These are phyloP conservation scores for Oscheius onirici DNA, from an alignment of 2,888 invertebrate species.

Conservation along the genomic window DNA sequence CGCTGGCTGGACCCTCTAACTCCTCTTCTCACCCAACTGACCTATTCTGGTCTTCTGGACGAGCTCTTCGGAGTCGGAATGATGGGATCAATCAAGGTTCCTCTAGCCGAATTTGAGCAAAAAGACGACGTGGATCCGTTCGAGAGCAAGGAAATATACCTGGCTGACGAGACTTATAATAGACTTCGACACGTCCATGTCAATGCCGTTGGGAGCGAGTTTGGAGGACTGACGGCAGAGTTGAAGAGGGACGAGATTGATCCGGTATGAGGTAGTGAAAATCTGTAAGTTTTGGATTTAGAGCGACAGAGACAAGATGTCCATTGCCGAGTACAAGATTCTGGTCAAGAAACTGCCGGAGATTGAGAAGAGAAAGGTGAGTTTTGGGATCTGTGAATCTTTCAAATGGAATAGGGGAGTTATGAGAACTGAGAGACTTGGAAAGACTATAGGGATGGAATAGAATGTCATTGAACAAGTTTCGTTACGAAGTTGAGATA, in stretches of 20 bases:
- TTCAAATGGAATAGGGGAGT: not conserved
- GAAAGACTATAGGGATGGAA: no score
- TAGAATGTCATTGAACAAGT: no score
- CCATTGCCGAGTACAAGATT: slow-evolving; percentile 55
- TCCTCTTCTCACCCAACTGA: slow-evolving; percentile 90
- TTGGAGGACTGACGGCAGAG: slow-evolving; percentile 55
- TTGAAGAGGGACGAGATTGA: slow-evolving; percentile 49
- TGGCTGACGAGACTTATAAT: slow-evolving; percentile 60
- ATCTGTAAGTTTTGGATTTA: not conserved
- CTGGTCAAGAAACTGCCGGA: slow-evolving; percentile 57
- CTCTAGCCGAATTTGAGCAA: slow-evolving; percentile 39
- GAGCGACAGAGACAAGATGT: slow-evolving; percentile 48
- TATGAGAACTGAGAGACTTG: no score
- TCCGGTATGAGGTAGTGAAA: slow-evolving; percentile 21
- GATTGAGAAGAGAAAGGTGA: slow-evolving; percentile 52
- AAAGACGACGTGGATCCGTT: slow-evolving; percentile 44
- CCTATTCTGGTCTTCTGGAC: slow-evolving; percentile 96
- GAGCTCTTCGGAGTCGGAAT: slow-evolving; percentile 52
- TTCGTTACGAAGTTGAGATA: no score
- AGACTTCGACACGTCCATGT: slow-evolving; percentile 57
- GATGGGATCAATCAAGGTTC: slow-evolving; percentile 53
- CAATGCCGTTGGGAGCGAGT: slow-evolving; percentile 49
- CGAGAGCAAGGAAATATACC: slow-evolving; percentile 48
- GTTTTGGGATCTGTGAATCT: not conserved
- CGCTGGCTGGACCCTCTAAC: slow-evolving; percentile 89